phyloP scores from a whole-genome alignment of 2,113 vertebrate species.

The Cyanoramphus novaezelandiae region DNA sequence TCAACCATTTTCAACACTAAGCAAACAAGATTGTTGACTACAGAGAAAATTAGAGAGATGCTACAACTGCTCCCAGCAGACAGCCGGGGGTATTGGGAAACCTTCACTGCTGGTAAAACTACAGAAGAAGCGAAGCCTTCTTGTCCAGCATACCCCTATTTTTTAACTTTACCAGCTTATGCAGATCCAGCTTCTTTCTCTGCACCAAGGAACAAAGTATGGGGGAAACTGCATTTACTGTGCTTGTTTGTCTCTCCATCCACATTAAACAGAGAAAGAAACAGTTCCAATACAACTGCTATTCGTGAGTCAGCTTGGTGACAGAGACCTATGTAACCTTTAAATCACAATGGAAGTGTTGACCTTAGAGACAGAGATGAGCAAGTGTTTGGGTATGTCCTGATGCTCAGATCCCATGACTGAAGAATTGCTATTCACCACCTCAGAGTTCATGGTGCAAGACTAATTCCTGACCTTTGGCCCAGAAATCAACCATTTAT shows the following conservation, averaged over 20 bases:
- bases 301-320: not conserved
- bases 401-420: not conserved
- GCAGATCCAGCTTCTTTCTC: not conserved
- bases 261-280: not conserved
- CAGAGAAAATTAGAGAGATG: slow-evolving; percentile 14
- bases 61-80: not conserved
- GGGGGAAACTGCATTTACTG: not conserved
- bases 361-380: not conserved
- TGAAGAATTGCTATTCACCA: not conserved
- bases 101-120: not conserved
- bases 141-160: not conserved
- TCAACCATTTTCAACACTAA: not conserved
- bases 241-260: not conserved
- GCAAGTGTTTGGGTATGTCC: not conserved
- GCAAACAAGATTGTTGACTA: not conserved
- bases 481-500: not conserved
- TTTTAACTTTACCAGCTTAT: not conserved
- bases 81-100: not conserved
- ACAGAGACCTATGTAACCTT: not conserved
- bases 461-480: not conserved
- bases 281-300: not conserved
- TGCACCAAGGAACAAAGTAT: not conserved
- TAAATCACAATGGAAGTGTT: not conserved
- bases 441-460: rapidly evolving
- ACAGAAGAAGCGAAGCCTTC: not conserved